phyloP scores from a whole-genome alignment of 1,140 invertebrate species.

The Hycleus cichorii region DNA sequence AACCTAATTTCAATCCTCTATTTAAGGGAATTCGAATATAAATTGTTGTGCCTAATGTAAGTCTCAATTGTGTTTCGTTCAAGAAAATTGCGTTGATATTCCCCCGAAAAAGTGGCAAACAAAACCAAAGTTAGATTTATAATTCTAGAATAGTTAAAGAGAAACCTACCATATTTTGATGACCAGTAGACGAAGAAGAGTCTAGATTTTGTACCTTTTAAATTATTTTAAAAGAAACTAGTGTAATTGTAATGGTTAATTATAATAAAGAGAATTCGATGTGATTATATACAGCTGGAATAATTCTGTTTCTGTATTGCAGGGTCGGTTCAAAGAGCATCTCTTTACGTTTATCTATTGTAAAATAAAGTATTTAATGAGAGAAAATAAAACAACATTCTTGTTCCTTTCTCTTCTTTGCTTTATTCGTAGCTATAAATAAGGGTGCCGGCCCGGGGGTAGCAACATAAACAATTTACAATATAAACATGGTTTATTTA shows the following conservation, averaged over 20 bases:
- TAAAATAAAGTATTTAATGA: constrained; percentile 15
- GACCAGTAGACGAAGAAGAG: constrained; percentile 23
- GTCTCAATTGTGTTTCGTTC: constrained; percentile 8
- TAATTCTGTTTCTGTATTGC: constrained; percentile 12
- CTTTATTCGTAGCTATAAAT: neutral
- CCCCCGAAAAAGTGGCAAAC: too few relatives aligned
- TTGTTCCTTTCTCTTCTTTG: neutral
- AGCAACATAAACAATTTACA: constrained; percentile 17
- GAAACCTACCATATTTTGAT: constrained; percentile 32
- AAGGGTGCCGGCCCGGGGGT: too few relatives aligned
- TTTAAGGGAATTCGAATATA: neutral
- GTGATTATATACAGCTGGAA: constrained; percentile 2
- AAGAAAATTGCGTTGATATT: too few relatives aligned
- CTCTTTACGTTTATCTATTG: neutral
- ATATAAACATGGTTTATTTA: constrained; percentile 35
- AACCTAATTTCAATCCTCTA: neutral
- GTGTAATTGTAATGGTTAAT: neutral
- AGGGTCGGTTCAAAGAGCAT: constrained; percentile 16
- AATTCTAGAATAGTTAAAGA: neutral
- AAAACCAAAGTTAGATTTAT: too few relatives aligned
- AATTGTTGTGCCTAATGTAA: constrained; percentile 34
- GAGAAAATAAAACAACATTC: neutral
- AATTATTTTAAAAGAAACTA: constrained; percentile 14
- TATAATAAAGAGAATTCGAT: neutral
- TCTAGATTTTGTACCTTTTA: constrained; percentile 36